Percentiles rank a stretch among this genome's conserved stretches.
phyloP scores from a whole-genome alignment of 1,140 invertebrate species.

The Watersipora subatra region DNA sequence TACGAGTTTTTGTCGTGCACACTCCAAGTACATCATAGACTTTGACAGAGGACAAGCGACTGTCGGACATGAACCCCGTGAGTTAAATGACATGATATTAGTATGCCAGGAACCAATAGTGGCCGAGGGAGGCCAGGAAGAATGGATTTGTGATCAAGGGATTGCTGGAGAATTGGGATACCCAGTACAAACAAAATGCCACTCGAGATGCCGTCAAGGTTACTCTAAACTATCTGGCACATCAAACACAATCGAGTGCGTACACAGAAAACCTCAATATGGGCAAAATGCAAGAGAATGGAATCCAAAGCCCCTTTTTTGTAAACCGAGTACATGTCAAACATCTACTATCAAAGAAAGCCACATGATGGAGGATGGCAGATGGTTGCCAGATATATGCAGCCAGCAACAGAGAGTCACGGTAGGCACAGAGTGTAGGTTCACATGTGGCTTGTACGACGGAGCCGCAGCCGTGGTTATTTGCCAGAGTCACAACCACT shows the following conservation, averaged over 20 bases:
- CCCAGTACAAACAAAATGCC: background rate
- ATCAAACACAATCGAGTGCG: background rate
- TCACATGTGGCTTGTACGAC: no score
- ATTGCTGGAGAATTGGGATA: background rate
- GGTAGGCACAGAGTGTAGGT: background rate
- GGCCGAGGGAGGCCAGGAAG: no score
- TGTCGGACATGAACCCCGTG: no score
- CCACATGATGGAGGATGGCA: background rate
- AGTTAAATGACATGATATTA: no score
- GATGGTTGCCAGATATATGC: background rate
- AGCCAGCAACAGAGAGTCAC: background rate
- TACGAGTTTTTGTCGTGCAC: no score
- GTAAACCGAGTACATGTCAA: background rate
- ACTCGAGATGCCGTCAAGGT: background rate
- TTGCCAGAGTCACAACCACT: no score
- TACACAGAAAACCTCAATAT: background rate
- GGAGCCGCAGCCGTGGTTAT: no score
- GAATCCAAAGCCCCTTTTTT: background rate
- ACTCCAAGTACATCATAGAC: no score
- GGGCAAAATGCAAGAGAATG: background rate
- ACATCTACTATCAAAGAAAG: background rate
- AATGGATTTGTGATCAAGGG: background rate
- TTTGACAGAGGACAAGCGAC: no score
- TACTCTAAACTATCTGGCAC: background rate
- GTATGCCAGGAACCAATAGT: no score